Conservation (phyloP, 2,888 invertebrate species). For the Leptura quadrifasciata region DNA sequence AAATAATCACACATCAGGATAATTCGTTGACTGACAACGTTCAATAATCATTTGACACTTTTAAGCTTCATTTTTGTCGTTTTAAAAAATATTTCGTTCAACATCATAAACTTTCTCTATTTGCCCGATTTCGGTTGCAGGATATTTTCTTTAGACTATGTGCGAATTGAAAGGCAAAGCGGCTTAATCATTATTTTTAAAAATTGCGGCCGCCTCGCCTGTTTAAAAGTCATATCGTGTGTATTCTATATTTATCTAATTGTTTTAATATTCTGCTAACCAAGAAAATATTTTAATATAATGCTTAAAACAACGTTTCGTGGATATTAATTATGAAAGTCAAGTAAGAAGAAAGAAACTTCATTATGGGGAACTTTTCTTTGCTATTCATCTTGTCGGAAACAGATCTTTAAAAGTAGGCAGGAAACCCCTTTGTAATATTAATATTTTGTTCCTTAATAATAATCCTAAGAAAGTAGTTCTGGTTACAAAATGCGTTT, state of each 20-base stretch:
- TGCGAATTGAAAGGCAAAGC: too few species aligned
- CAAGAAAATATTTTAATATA: background rate
- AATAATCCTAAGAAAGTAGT: background rate
- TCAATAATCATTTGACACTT: background rate
- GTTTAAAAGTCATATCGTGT: background rate
- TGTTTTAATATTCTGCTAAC: background rate
- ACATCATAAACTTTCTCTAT: too few species aligned
- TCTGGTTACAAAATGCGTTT: background rate
- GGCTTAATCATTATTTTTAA: too few species aligned
- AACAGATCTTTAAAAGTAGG: background rate
- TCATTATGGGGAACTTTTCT: conserved; percentile 4
- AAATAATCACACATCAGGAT: background rate
- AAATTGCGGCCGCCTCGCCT: background rate
- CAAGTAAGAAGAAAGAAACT: background rate
- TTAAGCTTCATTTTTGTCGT: background rate
- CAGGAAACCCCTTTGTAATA: background rate
- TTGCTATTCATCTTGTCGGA: background rate
- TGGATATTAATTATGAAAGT: conserved; percentile 4
- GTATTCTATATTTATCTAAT: background rate
- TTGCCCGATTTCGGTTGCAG: too few species aligned
- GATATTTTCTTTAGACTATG: too few species aligned
- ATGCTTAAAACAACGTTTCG: conserved; percentile 3
- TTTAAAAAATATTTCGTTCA: too few species aligned
- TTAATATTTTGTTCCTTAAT: background rate
- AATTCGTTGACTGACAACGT: background rate